Conservation (phyloP, 2,797 vertebrate species). For the Mormyrops attenuatus region DNA sequence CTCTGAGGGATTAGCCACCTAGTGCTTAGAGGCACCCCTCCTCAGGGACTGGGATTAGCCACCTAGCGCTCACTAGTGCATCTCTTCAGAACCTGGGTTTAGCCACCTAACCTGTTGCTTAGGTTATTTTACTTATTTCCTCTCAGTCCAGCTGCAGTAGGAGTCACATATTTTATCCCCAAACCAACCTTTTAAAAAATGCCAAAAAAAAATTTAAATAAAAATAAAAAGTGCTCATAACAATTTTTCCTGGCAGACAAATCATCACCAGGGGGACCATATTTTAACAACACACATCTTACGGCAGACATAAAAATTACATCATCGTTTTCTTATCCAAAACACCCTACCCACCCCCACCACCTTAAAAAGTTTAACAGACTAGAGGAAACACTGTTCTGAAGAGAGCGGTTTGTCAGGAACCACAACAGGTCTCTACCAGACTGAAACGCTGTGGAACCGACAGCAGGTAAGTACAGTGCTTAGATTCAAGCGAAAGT, state of each 20-base stretch:
- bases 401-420: not conserved
- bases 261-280: conserved; percentile 30
- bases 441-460: not conserved
- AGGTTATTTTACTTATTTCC: conserved; percentile 40
- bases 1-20: not conserved
- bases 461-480: not conserved
- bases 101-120: conserved; percentile 20
- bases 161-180: conserved; percentile 34
- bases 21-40: not conserved
- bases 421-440: not conserved
- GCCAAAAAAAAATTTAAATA: not conserved
- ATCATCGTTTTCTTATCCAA: not conserved
- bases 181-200: not conserved
- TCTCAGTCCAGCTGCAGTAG: conserved; percentile 52
- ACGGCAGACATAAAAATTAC: conserved; percentile 16
- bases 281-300: conserved; percentile 34
- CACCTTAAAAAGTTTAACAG: not conserved
- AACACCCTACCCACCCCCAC: not conserved
- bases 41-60: not conserved
- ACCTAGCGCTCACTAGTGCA: not conserved
- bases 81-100: not conserved
- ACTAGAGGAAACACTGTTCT: not conserved
- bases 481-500: not conserved
- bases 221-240: conserved; percentile 41
- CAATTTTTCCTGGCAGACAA: conserved; percentile 32